Conservation (phyloP, 2,113 vertebrate genomes). For the Cavia aperea region DNA sequence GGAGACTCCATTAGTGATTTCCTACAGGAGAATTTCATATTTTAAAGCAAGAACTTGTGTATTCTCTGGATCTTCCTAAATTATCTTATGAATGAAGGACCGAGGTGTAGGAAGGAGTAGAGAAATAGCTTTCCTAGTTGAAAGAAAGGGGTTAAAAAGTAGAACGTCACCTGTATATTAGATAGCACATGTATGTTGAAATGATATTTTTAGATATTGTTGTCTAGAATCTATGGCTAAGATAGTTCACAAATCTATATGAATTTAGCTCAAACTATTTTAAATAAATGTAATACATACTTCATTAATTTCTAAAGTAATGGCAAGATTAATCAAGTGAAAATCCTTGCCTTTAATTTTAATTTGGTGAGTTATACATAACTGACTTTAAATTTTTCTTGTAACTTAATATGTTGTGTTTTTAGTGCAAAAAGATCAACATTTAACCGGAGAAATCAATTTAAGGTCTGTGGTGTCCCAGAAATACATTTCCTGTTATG, state of each 20-base stretch:
- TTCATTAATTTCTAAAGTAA: not conserved
- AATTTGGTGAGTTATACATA: accelerated
- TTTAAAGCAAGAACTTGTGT: not conserved
- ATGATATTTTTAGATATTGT: not conserved
- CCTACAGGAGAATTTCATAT: not conserved
- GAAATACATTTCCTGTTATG: accelerated
- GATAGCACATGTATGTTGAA: not conserved
- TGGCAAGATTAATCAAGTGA: not conserved
- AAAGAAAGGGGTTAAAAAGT: not conserved
- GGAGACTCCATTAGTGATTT: not conserved
- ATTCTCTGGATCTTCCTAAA: not conserved
- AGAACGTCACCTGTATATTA: not conserved
- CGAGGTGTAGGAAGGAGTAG: not conserved
- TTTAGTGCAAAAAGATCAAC: not conserved
- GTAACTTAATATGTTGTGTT: not conserved
- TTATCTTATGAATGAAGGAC: not conserved
- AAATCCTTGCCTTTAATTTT: not conserved
- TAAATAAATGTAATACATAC: not conserved
- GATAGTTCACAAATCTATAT: not conserved
- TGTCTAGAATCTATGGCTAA: not conserved
- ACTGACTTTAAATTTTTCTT: not conserved
- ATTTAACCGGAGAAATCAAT: not conserved
- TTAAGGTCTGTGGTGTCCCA: not conserved
- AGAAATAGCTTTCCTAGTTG: not conserved
- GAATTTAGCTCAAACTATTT: constrained; percentile 1